These are phyloP conservation scores for Himalopsyche phryganea DNA, from an alignment of 1,140 invertebrate genomes.

Conservation along the genomic window DNA sequence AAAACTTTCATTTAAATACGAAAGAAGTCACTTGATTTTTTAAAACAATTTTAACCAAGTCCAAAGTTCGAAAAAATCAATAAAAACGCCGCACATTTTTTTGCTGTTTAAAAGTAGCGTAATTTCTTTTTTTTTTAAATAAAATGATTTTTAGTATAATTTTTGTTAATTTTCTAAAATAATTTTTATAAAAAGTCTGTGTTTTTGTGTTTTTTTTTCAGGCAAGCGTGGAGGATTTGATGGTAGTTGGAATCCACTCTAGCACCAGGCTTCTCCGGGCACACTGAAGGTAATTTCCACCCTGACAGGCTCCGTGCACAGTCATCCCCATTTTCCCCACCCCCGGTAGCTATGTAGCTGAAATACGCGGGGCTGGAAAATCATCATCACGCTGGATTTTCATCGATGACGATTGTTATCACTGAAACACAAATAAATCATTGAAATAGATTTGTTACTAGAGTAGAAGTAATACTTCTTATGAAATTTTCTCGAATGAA, in stretches of 20 bases:
- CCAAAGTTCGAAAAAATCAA: conserved; percentile 13
- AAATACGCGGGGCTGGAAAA: background rate
- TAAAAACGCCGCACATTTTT: conserved; percentile 14
- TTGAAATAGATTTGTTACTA: too few relatives aligned
- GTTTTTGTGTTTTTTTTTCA: conserved; percentile 6
- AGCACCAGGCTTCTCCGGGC: conserved; percentile 10
- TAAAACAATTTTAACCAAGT: conserved; percentile 15
- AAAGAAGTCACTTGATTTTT: conserved; percentile 3
- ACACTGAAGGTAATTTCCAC: conserved; percentile 10
- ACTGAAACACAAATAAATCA: too few relatives aligned
- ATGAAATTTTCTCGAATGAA: too few relatives aligned
- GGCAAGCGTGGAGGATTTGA: conserved; percentile 14
- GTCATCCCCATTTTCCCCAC: conserved; percentile 1
- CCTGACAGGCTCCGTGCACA: background rate
- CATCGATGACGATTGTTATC: too few relatives aligned
- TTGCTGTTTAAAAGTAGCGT: background rate
- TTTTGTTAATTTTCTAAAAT: background rate
- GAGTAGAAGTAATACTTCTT: too few relatives aligned
- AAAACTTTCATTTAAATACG: background rate
- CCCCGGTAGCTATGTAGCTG: background rate
- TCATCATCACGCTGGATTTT: conserved; percentile 1
- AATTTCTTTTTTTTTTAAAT: too few relatives aligned
- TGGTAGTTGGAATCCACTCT: conserved; percentile 7
- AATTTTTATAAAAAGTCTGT: conserved; percentile 1
- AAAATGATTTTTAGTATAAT: background rate